Conservation (phyloP, 2,888 invertebrate species). For the Trichopria drosophilae region DNA sequence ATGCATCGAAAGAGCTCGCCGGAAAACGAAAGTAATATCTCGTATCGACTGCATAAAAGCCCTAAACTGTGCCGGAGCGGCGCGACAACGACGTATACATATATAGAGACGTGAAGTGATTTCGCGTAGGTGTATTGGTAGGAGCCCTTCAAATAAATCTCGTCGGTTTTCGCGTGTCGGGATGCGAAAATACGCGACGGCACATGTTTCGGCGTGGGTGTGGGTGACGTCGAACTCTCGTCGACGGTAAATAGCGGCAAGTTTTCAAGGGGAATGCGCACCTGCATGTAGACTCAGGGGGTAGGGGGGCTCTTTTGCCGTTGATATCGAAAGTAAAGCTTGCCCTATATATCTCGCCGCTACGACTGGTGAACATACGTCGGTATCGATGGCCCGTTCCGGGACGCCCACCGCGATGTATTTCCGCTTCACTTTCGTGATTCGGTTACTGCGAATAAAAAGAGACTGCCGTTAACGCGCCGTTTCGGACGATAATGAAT, state of each 20-base stretch:
- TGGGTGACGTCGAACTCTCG: too few relatives aligned
- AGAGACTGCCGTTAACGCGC: too few relatives aligned
- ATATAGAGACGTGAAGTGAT: too few relatives aligned
- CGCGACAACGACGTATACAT: not conserved
- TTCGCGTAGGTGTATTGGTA: too few relatives aligned
- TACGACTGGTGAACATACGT: not conserved
- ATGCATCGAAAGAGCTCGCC: too few relatives aligned
- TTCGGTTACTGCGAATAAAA: too few relatives aligned
- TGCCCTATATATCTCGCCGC: slow-evolving; percentile 5
- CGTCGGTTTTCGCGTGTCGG: too few relatives aligned
- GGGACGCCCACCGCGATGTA: not conserved
- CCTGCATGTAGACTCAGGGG: not conserved
- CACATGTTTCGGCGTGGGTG: too few relatives aligned
- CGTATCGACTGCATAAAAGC: slow-evolving; percentile 13
- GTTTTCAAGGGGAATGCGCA: too few relatives aligned
- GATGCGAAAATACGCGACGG: too few relatives aligned
- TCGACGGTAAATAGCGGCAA: too few relatives aligned
- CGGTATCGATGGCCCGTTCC: not conserved
- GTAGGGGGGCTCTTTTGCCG: slow-evolving; percentile 1
- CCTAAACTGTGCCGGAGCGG: slow-evolving; percentile 13
- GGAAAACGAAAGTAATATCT: slow-evolving; percentile 27
- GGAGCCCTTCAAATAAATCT: slow-evolving; percentile 24
- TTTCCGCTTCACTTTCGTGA: slow-evolving; percentile 1
- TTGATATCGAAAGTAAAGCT: slow-evolving; percentile 39
- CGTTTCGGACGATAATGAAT: too few relatives aligned